phyloP scores from a whole-genome alignment of 2,113 vertebrate species.

The human (Homo sapiens) region DNA sequence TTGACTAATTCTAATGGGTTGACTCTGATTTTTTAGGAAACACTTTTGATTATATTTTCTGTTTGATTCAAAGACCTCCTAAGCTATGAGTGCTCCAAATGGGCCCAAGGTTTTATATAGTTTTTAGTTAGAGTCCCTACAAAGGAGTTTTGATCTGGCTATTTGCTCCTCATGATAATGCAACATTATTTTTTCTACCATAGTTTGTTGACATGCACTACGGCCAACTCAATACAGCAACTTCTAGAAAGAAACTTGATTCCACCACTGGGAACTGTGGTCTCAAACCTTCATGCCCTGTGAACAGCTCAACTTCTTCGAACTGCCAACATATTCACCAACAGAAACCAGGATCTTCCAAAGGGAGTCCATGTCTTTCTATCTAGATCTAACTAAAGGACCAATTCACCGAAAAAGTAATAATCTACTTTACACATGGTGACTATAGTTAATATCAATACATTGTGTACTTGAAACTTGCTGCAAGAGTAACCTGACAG shows the following conservation, averaged over 20 bases:
- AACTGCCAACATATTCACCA: background rate
- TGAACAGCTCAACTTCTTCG: background rate
- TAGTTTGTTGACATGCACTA: background rate
- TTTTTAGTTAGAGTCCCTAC: background rate
- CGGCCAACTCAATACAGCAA: background rate
- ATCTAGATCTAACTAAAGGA: background rate
- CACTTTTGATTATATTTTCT: background rate
- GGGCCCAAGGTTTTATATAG: background rate
- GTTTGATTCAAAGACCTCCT: background rate
- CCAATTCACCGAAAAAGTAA: background rate
- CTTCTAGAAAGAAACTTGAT: background rate
- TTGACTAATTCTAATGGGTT: background rate
- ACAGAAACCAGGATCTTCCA: background rate
- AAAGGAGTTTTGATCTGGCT: background rate
- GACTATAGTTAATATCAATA: background rate
- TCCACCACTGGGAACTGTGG: background rate
- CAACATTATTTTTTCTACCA: background rate
- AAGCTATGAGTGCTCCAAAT: background rate
- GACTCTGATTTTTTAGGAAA: background rate
- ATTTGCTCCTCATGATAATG: background rate
- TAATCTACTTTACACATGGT: background rate
- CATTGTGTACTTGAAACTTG: background rate
- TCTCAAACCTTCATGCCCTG: background rate
- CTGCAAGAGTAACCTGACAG: background rate
- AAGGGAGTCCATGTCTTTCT: background rate